Evolutionary conservation across 2,797 vertebrate species (phyloP), one percentile per base, ranked within the genome.

Genomic region (Emydoidea blandingii): DNA sequence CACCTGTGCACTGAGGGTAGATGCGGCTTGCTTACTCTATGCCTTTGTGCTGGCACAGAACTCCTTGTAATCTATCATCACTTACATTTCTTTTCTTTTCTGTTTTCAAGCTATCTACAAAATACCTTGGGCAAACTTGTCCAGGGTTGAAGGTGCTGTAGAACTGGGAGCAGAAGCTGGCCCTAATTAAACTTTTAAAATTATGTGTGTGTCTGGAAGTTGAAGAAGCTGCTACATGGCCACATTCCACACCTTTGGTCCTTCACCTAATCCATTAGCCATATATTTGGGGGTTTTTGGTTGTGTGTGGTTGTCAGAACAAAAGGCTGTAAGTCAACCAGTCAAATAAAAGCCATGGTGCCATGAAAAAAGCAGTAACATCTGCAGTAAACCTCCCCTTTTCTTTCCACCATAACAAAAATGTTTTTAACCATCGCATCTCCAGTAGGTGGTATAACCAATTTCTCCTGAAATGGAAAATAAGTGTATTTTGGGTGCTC

Each of bases 201-300:
- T 29, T 79, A 12, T 41, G 41, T 27, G 31, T 47, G 34, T 88
- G 2, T 52, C 47, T 82, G 34, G 4, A 87, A 4, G 2, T 16
- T 16, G 9, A 5, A 14, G 4, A 37, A 76, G 44, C 82, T 41
- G 47, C 78, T 3, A 7, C 16, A 37, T 27, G 49, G 9, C 19
- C 5, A 53, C 12, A 83, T 41, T 44, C 19, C 89, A 12, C 5
- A 19, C 25, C 10, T 90, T 62, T 81, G 3, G 14, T 80, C 78
- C 83, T 72, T n/a, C 25, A 76, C 72, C 41, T 29, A 76, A 29
- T 41, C 44, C 27, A 7, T 29, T 47, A 47, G 65, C 34, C 2
- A 16, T 0, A 0, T 31, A 62, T 2, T 9, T 0, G 65, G 27
- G 12, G 91, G 23, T 72, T 72, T 72, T 80, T 86, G 19, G 57